These are phyloP conservation scores for Apogon talboti DNA, from an alignment of 2,797 vertebrate species.

Conservation along the genomic window DNA sequence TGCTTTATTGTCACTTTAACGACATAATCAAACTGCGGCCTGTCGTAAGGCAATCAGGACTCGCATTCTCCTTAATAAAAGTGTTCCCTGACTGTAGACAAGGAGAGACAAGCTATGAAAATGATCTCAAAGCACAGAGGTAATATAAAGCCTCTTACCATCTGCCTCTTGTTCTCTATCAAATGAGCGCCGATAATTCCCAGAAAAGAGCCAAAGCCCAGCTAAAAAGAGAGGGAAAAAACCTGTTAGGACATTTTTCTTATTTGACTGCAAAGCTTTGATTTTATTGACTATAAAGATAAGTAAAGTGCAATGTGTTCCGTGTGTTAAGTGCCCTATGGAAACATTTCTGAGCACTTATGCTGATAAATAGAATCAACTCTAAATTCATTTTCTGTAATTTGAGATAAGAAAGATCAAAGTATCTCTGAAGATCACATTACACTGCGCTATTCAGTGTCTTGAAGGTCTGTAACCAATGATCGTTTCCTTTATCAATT, in stretches of 20 bases:
- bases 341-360: neutral
- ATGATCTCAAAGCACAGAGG: slow-evolving; percentile 47
- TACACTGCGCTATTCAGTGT: neutral
- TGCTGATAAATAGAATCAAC: neutral
- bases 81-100: slow-evolving; percentile 25
- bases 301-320: slow-evolving; percentile 10
- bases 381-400: neutral
- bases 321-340: neutral
- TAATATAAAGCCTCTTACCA: slow-evolving; percentile 89
- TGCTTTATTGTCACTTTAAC: slow-evolving; percentile 25
- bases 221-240: slow-evolving; percentile 82
- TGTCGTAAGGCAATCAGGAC: slow-evolving; percentile 14
- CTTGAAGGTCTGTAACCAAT: no score
- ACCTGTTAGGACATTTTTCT: slow-evolving; percentile 31
- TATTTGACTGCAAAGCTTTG: slow-evolving; percentile 26
- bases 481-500: neutral
- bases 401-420: neutral
- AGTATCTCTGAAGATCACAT: neutral
- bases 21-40: slow-evolving; percentile 23
- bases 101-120: slow-evolving; percentile 33
- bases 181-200: slow-evolving; percentile 98
- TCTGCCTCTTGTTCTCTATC: slow-evolving; percentile 99
- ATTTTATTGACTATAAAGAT: slow-evolving; percentile 7
- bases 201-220: slow-evolving; percentile 97
- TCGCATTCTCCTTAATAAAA: slow-evolving; percentile 30